phyloP scores from a whole-genome alignment of 2,888 invertebrate species.

The Parelbella ahira region DNA sequence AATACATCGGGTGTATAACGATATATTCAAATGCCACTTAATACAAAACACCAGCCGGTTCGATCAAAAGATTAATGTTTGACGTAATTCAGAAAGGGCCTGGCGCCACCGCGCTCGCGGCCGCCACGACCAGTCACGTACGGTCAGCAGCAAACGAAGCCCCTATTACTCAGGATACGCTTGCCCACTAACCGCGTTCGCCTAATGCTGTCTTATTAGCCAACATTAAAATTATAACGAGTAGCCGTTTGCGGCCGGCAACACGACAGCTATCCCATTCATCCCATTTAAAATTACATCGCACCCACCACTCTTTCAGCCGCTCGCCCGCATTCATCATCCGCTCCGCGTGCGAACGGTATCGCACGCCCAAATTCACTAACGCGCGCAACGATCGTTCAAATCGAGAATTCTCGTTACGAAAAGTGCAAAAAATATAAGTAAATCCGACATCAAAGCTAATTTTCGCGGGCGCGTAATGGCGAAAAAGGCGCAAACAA shows the following conservation, averaged over 20 bases:
- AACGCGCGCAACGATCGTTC: constrained; percentile 27
- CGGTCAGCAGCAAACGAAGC: constrained; percentile 41
- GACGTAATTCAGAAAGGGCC: constrained; percentile 54
- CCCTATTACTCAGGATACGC: constrained; percentile 40
- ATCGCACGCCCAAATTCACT: constrained; percentile 35
- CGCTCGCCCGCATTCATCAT: not conserved
- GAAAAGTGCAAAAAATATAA: too few relatives aligned
- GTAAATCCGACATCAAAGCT: constrained; percentile 45
- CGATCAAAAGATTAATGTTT: constrained; percentile 59
- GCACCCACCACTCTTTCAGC: not conserved
- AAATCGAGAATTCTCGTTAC: constrained; percentile 29
- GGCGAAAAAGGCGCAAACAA: constrained; percentile 55
- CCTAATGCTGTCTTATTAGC: constrained; percentile 57
- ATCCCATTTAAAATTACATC: constrained; percentile 34
- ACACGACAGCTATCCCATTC: constrained; percentile 38
- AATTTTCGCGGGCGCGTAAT: constrained; percentile 40
- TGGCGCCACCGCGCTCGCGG: constrained; percentile 43
- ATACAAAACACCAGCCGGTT: constrained; percentile 51
- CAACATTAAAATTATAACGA: constrained; percentile 62
- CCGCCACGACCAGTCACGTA: constrained; percentile 49
- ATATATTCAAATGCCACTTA: constrained; percentile 51
- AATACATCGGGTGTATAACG: constrained; percentile 33
- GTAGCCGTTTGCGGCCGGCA: constrained; percentile 28
- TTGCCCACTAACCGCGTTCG: constrained; percentile 40
- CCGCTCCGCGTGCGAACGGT: constrained; percentile 23